Base-by-base conservation (phyloP, 35 echinoderm and acorn worm species). In the Hemicentrotus pulcherrimus region DNA sequence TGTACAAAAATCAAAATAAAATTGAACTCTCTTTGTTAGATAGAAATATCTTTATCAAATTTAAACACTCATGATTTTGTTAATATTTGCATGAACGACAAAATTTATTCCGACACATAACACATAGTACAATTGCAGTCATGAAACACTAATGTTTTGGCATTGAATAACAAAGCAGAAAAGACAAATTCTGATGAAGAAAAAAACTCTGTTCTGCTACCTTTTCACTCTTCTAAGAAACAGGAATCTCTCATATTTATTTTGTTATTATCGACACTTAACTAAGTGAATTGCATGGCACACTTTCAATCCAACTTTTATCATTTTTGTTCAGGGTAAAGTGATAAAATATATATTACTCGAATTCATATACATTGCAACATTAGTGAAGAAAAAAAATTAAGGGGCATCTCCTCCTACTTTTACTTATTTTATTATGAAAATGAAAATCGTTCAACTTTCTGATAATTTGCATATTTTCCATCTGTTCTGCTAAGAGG, bases 1-100 rank as follows among this genome's bases (percentile, higher is more conserved):
- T 90, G 88, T 90, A 90, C 88, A 90, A 90, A 90, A 90, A 90
- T 45, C 32, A 32, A 90, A 90, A 90, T 45, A 35, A 90, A 90
- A 90, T 45, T 47, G 11, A 90, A 90, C 88, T 90, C 88, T 90
- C 32, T 90, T 86, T 47, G 45, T 90, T 90, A 7, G 65, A 28
- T 78, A 90, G 88, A 90, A 90, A 90, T 90, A 33, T 90, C 88
- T 90, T 90, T 90, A 90, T 90, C 88, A 90, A 90, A 90, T 30
- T 15, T 15, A 28, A 18, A 32, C 32, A 78, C 18, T 32, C 88
- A 90, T 47, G 32, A 90, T 90, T 90, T 47, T 41, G 88, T 90
- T 45, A 32, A 90, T 45, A 33, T 45, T 47, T 90, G 32, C 88
- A 90, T 22, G 46, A 90, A 47, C 46, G 35, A 35, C 5, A 1